phyloP scores from a whole-genome alignment of 2,113 vertebrate species.

The Pardalotus punctatus region DNA sequence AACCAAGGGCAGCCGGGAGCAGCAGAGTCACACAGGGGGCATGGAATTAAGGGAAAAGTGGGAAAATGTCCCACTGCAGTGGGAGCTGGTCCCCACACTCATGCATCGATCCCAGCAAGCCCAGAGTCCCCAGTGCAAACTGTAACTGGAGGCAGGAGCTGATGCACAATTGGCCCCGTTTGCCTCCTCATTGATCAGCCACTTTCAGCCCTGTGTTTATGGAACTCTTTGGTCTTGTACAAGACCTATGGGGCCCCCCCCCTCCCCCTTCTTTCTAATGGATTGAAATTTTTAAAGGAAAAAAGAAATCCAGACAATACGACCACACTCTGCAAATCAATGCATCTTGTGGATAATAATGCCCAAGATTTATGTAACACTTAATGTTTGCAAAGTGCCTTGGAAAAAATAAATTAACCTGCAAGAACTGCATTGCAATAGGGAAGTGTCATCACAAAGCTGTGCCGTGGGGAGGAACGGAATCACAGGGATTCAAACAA shows the following conservation, averaged over 20 bases:
- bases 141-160: neutral
- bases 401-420: slow-evolving; percentile 46
- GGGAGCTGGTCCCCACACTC: neutral
- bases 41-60: neutral
- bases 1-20: neutral
- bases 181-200: neutral
- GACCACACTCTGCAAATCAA: slow-evolving; percentile 38
- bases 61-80: rapidly evolving
- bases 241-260: neutral
- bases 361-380: slow-evolving; percentile 33
- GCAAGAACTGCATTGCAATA: neutral
- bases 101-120: neutral
- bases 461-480: neutral
- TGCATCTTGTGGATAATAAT: neutral
- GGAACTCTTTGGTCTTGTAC: neutral
- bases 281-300: slow-evolving; percentile 23
- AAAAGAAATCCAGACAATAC: slow-evolving; percentile 4
- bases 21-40: rapidly evolving
- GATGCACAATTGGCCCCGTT: neutral
- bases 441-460: neutral
- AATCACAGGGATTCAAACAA: neutral
- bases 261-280: neutral
- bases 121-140: neutral
- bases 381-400: slow-evolving; percentile 49
- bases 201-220: neutral